Conservation (phyloP, 2,888 invertebrate species). For the Cryptocephalus primarius region DNA sequence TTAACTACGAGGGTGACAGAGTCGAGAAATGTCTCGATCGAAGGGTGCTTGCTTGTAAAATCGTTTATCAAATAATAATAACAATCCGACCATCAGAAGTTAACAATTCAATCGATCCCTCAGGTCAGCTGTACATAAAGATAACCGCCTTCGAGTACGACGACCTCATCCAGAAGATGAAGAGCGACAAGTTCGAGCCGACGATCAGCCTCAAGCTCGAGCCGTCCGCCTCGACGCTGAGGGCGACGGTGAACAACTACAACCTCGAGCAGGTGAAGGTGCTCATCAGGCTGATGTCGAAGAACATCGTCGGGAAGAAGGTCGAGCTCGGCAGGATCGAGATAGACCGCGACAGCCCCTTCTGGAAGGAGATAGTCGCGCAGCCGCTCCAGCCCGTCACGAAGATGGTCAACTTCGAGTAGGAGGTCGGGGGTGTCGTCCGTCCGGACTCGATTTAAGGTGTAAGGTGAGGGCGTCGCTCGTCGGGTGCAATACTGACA, state of each 20-base stretch:
- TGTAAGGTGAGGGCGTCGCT: no score
- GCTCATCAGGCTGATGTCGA: constrained; percentile 54
- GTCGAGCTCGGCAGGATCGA: constrained; percentile 54
- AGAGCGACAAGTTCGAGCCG: constrained; percentile 62
- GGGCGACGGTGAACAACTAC: constrained; percentile 51
- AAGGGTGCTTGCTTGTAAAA: no score
- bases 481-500: no score
- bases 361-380: constrained; percentile 51
- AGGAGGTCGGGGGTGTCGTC: no score
- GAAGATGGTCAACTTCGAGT: constrained; percentile 50
- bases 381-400: constrained; percentile 46
- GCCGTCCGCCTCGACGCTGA: constrained; percentile 50
- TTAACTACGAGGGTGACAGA: no score
- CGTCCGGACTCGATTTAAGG: no score
- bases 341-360: constrained; percentile 52
- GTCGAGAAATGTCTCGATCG: no score
- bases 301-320: constrained; percentile 58
- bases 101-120: constrained; percentile 17
- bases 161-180: constrained; percentile 47
- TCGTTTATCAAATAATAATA: no score
- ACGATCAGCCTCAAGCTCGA: constrained; percentile 69
- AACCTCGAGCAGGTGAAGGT: constrained; percentile 53
- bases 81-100: background rate
- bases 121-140: constrained; percentile 65
- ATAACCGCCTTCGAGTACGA: constrained; percentile 59